Percentiles rank a stretch among this genome's conserved stretches.
phyloP scores from a whole-genome alignment of 2,888 invertebrate species.

The Glomeris marginata region DNA sequence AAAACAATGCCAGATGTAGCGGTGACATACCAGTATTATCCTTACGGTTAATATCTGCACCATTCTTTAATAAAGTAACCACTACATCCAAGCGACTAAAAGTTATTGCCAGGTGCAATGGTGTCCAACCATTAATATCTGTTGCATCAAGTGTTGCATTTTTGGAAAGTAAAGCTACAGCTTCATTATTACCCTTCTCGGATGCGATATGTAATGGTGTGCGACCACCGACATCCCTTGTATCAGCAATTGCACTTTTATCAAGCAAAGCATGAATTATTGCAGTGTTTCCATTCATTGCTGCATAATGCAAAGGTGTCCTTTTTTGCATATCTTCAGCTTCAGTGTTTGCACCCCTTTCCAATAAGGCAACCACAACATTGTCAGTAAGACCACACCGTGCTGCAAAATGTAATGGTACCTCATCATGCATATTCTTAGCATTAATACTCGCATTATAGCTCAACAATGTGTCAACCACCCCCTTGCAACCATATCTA shows the following conservation, averaged over 20 bases:
- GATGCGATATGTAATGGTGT: slow-evolving; percentile 76
- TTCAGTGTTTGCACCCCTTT: neutral
- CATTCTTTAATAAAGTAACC: neutral
- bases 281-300: neutral
- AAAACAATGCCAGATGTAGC: too few species aligned
- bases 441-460: too few species aligned
- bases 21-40: slow-evolving; percentile 1
- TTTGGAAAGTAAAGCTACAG: slow-evolving; percentile 56
- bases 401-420: too few species aligned
- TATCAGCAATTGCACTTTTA: too few species aligned
- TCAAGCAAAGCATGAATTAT: too few species aligned
- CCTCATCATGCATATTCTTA: too few species aligned
- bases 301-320: neutral
- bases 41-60: neutral
- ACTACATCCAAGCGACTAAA: too few species aligned
- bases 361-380: neutral
- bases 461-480: slow-evolving; percentile 52
- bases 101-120: too few species aligned
- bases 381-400: too few species aligned
- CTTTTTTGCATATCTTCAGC: neutral
- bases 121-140: too few species aligned
- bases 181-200: slow-evolving; percentile 54
- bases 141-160: too few species aligned
- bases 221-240: too few species aligned
- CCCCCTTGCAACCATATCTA: slow-evolving; percentile 42